phyloP scores from a whole-genome alignment of 2,113 vertebrate genomes.

The Siniperca chuatsi region DNA sequence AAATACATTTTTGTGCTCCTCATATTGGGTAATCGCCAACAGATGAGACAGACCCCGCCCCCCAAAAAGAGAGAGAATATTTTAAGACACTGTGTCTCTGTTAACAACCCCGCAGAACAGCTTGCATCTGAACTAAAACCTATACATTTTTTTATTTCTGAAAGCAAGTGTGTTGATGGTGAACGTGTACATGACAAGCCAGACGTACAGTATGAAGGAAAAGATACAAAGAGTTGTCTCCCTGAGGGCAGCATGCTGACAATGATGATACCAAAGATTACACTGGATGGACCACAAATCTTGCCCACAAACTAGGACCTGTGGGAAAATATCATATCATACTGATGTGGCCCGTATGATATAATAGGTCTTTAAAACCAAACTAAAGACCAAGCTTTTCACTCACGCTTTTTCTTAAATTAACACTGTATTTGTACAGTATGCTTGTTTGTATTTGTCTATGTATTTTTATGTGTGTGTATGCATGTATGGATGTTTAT shows the following conservation, averaged over 20 bases:
- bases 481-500: too few species aligned
- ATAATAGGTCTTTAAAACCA: too few species aligned
- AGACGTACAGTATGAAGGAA: background rate
- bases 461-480: too few species aligned
- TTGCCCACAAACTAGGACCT: slow-evolving; percentile 9
- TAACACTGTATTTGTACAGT: too few species aligned
- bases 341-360: background rate
- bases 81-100: background rate
- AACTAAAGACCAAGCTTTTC: too few species aligned
- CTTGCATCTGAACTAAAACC: background rate
- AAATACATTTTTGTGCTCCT: background rate
- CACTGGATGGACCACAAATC: slow-evolving; percentile 16
- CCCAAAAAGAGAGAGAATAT: too few species aligned
- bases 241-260: background rate
- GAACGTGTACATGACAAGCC: background rate
- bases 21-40: background rate
- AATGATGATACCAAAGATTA: slow-evolving; percentile 26
- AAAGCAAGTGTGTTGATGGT: background rate
- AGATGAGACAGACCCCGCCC: background rate
- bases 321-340: background rate
- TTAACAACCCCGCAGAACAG: background rate
- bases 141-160: background rate
- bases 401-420: too few species aligned
- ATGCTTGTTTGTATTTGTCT: too few species aligned
- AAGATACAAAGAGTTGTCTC: background rate